These are phyloP conservation scores for Sisor rabdophorus DNA, from an alignment of 2,113 vertebrate species.

Conservation along the genomic window DNA sequence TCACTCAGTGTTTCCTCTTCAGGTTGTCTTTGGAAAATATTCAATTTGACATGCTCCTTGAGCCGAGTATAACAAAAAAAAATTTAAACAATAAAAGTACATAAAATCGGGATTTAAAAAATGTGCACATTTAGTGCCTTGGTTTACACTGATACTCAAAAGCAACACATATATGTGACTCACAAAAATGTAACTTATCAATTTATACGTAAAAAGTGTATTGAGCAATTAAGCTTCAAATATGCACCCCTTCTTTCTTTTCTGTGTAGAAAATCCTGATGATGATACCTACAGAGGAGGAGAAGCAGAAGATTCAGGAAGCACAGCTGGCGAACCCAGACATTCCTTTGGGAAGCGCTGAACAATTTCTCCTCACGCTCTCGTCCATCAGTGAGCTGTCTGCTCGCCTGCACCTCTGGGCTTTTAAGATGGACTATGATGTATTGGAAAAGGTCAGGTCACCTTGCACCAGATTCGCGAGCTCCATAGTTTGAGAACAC, in stretches of 20 bases:
- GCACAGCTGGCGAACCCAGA: slow-evolving; percentile 91
- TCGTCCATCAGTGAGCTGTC: slow-evolving; percentile 94
- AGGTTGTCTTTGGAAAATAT: too few relatives aligned
- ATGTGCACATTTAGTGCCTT: background rate
- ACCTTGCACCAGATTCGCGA: background rate
- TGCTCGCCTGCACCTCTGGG: slow-evolving; percentile 94
- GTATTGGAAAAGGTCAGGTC: slow-evolving; percentile 86
- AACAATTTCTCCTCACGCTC: slow-evolving; percentile 94
- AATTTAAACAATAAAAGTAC: too few relatives aligned
- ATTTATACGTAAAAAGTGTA: background rate
- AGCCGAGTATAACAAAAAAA: too few relatives aligned
- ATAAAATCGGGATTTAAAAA: background rate
- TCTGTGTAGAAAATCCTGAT: slow-evolving; percentile 89
- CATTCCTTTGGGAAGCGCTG: slow-evolving; percentile 85
- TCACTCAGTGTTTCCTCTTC: too few relatives aligned
- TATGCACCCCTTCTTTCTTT: background rate
- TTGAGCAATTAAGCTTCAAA: background rate
- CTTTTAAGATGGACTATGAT: slow-evolving; percentile 98
- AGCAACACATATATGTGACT: background rate
- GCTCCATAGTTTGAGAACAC: background rate
- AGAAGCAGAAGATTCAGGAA: slow-evolving; percentile 97
- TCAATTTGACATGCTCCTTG: too few relatives aligned
- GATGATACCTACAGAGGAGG: slow-evolving; percentile 95
- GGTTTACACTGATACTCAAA: background rate
- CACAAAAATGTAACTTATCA: background rate